Conservation (phyloP, 2,888 invertebrate species). For the Brassicogethes aeneus region DNA sequence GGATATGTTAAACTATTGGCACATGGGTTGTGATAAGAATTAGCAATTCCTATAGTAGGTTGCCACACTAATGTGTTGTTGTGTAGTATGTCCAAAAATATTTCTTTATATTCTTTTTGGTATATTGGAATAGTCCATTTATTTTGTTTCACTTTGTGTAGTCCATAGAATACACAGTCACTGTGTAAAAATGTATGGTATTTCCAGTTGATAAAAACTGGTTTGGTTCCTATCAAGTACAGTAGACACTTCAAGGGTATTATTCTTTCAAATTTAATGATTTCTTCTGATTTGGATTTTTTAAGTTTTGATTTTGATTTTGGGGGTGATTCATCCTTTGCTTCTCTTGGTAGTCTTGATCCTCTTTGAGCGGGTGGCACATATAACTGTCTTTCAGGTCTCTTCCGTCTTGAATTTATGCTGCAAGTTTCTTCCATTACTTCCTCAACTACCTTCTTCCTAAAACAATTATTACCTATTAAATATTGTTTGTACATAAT, state of each 20-base stretch:
- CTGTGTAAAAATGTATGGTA: neutral
- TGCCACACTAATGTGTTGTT: neutral
- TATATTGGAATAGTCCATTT: neutral
- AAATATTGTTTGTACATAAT: neutral
- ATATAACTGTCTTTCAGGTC: conserved; percentile 36
- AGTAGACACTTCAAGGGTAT: neutral
- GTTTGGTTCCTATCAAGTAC: neutral
- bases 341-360: conserved; percentile 6
- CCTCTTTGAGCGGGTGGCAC: conserved; percentile 37
- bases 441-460: conserved; percentile 7
- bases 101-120: too few species aligned
- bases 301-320: conserved; percentile 2
- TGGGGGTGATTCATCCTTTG: conserved; percentile 1
- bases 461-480: neutral
- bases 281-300: neutral
- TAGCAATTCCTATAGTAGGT: neutral
- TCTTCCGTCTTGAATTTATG: conserved; percentile 20
- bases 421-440: conserved; percentile 9
- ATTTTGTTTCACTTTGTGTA: neutral
- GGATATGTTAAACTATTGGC: neutral
- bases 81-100: too few species aligned
- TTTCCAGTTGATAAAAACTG: neutral
- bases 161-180: neutral
- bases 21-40: neutral
- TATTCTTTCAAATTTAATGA: neutral